Base-by-base conservation (phyloP, 2,888 invertebrate genomes). In the Pyrgus malvae region DNA sequence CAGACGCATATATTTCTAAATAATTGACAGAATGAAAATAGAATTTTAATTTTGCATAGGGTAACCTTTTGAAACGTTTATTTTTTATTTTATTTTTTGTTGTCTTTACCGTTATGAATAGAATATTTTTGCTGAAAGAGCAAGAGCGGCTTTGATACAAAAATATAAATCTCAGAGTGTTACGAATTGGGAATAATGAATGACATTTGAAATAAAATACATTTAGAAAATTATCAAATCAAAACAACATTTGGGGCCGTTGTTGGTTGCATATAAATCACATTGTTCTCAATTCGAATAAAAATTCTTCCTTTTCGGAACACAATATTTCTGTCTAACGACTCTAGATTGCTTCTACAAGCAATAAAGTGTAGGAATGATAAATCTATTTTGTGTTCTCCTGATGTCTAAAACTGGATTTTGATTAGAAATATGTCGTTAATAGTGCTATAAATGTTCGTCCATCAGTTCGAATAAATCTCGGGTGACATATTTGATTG, bases 401-500 rank as follows among this genome's bases (percentile, higher is more conserved):
- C 14, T 16, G 31, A 31, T 12, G 31, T 16, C 42, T 23, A 9
- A 2, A 50, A 50, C 50, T 42, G 42, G 50, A 50, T 50, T 50
- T 41, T 35, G 50, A 50, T 50, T 42, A 17, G 16, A 41, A 33
- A 42, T n/a, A 50, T 11, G n/a, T 33, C 29, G 25, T 38, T 50
- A 50, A 50, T 41, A 21, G 40, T 50, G 50, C 8, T 25, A 42
- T 50, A 25, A 50, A 50, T 50, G 41, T 27, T 17, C 27, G 33
- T 41, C 45, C 49, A 49, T 41, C 50, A 35, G 50, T 42, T 42
- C 50, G 42, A 33, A 42, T 50, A 50, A 35, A 50, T 50, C 50
- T 42, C 50, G 16, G 41, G n/a, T 11, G 9, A 19, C 21, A 41
- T 14, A 16, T 17, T 29, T 33, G 33, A 33, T 50, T 50, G 41